These are phyloP conservation scores for Diorhabda sublineata DNA, from an alignment of 1,140 invertebrate species.

Conservation along the genomic window DNA sequence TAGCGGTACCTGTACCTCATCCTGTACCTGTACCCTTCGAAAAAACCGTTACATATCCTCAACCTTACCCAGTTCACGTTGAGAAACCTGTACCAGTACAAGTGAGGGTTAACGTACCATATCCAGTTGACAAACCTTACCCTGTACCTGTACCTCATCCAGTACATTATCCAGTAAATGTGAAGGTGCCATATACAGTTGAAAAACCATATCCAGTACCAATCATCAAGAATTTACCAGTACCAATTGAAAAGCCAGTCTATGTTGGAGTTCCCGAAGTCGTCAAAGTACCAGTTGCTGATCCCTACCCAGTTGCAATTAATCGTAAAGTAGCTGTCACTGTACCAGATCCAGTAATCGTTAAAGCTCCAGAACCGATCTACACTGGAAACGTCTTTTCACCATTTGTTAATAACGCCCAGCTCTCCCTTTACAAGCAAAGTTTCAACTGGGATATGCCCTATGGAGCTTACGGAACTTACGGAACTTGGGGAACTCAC, in stretches of 20 bases:
- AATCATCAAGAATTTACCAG: conserved; percentile 28
- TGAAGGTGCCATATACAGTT: conserved; percentile 38
- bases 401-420: no score
- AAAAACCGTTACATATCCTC: conserved; percentile 26
- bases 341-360: conserved; percentile 23
- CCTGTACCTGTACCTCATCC: neutral
- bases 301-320: conserved; percentile 22
- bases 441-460: no score
- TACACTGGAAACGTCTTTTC: no score
- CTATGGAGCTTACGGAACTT: no score
- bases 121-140: conserved; percentile 31
- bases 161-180: conserved; percentile 39
- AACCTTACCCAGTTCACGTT: conserved; percentile 29
- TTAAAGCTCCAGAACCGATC: conserved; percentile 2
- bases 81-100: conserved; percentile 27
- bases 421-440: no score
- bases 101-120: conserved; percentile 37
- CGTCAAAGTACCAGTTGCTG: conserved; percentile 21
- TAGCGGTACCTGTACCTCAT: conserved; percentile 40
- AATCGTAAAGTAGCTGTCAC: conserved; percentile 14
- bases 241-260: conserved; percentile 35
- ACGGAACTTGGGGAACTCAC: no score
- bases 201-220: conserved; percentile 31
- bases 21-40: conserved; percentile 24
- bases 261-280: conserved; percentile 31